Conservation (phyloP, 1,140 invertebrate species). For the Papilio glaucus region DNA sequence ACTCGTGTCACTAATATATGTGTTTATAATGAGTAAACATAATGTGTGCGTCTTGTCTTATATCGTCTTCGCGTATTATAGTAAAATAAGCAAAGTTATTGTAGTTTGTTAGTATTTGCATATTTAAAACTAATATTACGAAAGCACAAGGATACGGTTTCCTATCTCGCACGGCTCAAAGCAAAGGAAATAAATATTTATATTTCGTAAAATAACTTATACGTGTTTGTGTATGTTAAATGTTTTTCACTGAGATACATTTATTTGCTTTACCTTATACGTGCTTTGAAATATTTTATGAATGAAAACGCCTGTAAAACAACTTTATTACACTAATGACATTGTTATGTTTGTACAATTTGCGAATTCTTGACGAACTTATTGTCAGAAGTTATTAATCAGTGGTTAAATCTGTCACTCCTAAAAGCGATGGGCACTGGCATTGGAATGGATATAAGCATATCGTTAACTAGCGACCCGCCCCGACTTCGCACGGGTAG, state of each 20-base stretch:
- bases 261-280: conserved; percentile 31
- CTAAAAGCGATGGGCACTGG: no score
- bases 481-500: no score
- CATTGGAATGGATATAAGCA: no score
- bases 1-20: neutral
- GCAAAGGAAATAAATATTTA: conserved; percentile 27
- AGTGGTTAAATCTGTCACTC: no score
- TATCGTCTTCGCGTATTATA: conserved; percentile 26
- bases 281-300: neutral
- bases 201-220: conserved; percentile 21
- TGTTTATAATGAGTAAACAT: conserved; percentile 32
- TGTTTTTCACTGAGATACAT: conserved; percentile 18
- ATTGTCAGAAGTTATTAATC: no score
- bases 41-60: conserved; percentile 31
- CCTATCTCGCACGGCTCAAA: conserved; percentile 5
- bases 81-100: conserved; percentile 35
- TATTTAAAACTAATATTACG: conserved; percentile 36
- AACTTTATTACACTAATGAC: no score
- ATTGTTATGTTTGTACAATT: no score
- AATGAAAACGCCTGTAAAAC: no score
- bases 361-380: no score
- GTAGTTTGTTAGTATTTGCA: conserved; percentile 33
- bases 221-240: conserved; percentile 24
- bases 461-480: no score
- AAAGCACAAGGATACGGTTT: conserved; percentile 36